A percentile compares a stretch with the other conserved stretches of the same genome.
phyloP scores from a whole-genome alignment of 2,888 invertebrate genomes.

The Apantesis nais region DNA sequence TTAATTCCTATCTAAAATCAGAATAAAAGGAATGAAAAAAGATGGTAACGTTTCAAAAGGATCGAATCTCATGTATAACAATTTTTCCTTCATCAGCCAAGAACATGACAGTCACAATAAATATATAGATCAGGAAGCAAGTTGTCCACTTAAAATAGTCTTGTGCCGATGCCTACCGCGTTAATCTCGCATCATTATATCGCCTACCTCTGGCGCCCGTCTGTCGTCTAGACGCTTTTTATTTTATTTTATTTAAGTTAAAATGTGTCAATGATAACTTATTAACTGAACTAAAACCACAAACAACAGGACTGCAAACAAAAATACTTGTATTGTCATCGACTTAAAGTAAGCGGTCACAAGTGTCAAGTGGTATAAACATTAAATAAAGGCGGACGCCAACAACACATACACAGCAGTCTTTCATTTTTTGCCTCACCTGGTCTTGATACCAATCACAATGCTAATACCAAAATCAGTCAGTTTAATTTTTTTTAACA shows the following conservation, averaged over 20 bases:
- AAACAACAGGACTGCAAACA: not conserved
- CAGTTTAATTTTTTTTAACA: not conserved
- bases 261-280: slow-evolving; percentile 19
- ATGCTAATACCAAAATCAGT: not conserved
- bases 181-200: slow-evolving; percentile 52
- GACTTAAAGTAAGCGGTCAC: not conserved
- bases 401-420: not conserved
- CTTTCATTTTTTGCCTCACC: not conserved
- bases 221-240: slow-evolving; percentile 55
- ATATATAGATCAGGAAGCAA: slow-evolving; percentile 60
- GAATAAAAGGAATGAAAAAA: not conserved
- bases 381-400: not conserved
- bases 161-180: slow-evolving; percentile 49
- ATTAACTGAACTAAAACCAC: not conserved
- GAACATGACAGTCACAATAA: slow-evolving; percentile 25
- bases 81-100: slow-evolving; percentile 23
- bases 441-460: not conserved
- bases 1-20: not conserved
- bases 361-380: not conserved
- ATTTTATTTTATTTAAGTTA: slow-evolving; percentile 56
- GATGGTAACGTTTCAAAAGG: not conserved
- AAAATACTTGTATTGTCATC: not conserved
- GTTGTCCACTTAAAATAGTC: slow-evolving; percentile 61
- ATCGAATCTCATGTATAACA: slow-evolving; percentile 14
- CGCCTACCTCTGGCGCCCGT: slow-evolving; percentile 56